These are phyloP conservation scores for Morus bassanus DNA, from an alignment of 2,797 vertebrate genomes.

Conservation along the genomic window DNA sequence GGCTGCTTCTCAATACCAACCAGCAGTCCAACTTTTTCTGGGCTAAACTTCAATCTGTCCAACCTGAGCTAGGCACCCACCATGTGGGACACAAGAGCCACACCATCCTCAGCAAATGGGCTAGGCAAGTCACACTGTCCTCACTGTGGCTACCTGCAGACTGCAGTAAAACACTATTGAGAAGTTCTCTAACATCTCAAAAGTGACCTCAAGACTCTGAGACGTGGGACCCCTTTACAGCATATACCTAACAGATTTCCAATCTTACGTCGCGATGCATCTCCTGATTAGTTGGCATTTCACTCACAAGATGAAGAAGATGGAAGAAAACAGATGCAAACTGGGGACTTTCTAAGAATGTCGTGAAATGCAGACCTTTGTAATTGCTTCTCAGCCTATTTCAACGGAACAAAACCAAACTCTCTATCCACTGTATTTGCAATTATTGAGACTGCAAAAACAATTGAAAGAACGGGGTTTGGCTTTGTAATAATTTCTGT, in stretches of 20 bases:
- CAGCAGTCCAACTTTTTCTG: neutral
- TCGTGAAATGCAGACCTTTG: neutral
- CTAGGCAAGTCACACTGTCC: neutral
- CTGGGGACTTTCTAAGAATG: neutral
- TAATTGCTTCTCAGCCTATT: neutral
- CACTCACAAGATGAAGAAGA: neutral
- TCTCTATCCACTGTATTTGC: neutral
- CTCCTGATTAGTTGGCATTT: neutral
- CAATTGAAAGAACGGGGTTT: neutral
- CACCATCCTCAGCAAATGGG: neutral
- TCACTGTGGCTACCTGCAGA: neutral
- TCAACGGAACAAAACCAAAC: neutral
- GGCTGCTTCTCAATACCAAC: conserved; percentile 24
- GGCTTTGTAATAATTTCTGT: neutral
- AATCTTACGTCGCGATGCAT: neutral
- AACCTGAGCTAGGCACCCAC: neutral
- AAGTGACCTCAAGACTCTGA: neutral
- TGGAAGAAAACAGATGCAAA: neutral
- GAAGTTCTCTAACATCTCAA: neutral
- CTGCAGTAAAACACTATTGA: neutral
- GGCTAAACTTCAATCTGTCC: neutral
- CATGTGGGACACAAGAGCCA: neutral
- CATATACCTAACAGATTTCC: neutral
- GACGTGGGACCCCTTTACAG: neutral
- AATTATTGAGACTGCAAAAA: neutral